Evolutionary conservation across 2,113 vertebrate genomes (phyloP).

Genomic region (Triplophysa dalaica): DNA sequence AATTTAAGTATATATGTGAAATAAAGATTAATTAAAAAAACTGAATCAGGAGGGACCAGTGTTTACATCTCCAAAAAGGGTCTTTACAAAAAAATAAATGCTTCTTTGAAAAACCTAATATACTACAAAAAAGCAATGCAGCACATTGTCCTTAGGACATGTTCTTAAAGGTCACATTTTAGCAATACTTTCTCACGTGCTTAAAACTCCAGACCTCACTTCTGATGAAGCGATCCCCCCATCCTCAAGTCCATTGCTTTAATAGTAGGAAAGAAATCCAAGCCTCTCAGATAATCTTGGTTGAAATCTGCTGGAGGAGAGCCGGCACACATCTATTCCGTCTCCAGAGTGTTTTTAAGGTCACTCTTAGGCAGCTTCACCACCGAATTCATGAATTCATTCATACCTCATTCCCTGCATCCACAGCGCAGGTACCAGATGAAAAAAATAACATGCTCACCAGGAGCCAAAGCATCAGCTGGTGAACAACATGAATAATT

Average conservation of each 20-base stretch:
- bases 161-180: background rate
- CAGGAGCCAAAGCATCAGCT: constrained; percentile 34
- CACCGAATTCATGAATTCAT: constrained; percentile 31
- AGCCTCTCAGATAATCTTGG: constrained; percentile 7
- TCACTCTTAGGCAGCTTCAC: constrained; percentile 13
- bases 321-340: constrained; percentile 1
- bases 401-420: constrained; percentile 31
- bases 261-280: constrained; percentile 24
- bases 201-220: constrained; percentile 11
- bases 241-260: constrained; percentile 8
- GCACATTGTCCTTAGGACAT: background rate
- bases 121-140: background rate
- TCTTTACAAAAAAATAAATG: background rate
- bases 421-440: constrained; percentile 46
- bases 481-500: constrained; percentile 52
- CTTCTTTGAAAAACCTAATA: background rate
- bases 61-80: no score
- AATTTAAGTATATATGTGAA: no score
- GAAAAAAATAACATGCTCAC: constrained; percentile 44
- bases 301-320: constrained; percentile 23
- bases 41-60: no score
- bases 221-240: constrained; percentile 16
- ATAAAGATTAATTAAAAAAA: no score
- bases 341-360: constrained; percentile 41
- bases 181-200: background rate